These are phyloP conservation scores for Notamacropus eugenii DNA, from an alignment of 2,797 vertebrate genomes.

Conservation along the genomic window DNA sequence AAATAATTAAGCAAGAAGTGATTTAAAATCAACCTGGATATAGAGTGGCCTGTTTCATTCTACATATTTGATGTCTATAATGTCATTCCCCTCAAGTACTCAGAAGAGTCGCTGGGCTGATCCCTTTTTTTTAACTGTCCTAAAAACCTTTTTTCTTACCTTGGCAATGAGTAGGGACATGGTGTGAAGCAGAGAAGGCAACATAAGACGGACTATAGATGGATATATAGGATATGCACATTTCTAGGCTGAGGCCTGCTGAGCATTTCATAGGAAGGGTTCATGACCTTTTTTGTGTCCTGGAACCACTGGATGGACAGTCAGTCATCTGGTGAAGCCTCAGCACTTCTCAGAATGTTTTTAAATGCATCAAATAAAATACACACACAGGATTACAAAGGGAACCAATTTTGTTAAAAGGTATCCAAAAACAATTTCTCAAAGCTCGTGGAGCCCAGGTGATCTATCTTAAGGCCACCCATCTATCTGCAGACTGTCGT, in stretches of 20 bases:
- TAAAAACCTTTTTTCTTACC: constrained; percentile 15
- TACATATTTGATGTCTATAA: neutral
- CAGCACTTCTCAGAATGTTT: too few relatives aligned
- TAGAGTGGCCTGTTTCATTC: constrained; percentile 4
- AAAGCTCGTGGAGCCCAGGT: too few relatives aligned
- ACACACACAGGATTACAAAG: too few relatives aligned
- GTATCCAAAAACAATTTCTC: too few relatives aligned
- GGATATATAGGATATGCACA: neutral
- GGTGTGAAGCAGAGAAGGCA: neutral
- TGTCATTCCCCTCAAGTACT: constrained; percentile 20
- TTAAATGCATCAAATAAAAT: too few relatives aligned
- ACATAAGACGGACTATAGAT: neutral
- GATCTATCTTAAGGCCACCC: too few relatives aligned
- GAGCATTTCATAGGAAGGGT: neutral
- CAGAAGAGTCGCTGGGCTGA: constrained; percentile 19
- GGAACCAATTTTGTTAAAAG: too few relatives aligned
- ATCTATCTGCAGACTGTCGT: too few relatives aligned
- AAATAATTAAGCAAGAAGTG: constrained; percentile 21
- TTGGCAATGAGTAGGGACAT: neutral
- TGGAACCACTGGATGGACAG: neutral
- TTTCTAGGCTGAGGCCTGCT: neutral
- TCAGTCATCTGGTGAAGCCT: neutral
- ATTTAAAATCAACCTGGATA: constrained; percentile 46
- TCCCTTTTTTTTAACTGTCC: constrained; percentile 39
- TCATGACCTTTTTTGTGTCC: neutral